Evolutionary conservation across 2,113 vertebrate genomes (phyloP), one percentile per base, ranked within the genome.

Genomic region (Orthonyx spaldingii): DNA sequence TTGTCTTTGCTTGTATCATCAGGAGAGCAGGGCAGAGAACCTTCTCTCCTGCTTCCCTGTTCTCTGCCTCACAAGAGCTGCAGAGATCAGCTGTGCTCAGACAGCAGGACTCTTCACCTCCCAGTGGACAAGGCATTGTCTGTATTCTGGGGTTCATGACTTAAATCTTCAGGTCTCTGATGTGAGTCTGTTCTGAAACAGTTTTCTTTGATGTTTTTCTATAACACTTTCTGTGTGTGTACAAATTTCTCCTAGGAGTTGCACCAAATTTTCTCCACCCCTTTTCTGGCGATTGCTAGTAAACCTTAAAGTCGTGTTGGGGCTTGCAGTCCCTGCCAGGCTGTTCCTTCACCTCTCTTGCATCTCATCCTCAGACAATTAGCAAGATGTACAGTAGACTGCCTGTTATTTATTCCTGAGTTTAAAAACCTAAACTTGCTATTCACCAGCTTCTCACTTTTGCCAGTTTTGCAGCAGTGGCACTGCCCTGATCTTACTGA

Each of bases 341-440:
- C 91, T 96, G 77, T 91, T 95, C 90, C 93, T 97, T 96, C 57
- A 84, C 81, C 83, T 95, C 82, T 95, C 55, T 74, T 92, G 69
- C 30, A 7, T 90, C 87, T 97, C 89, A 57, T 72, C 50, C 70
- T 85, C 77, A 79, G 92, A 84, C 84, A 93, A 83, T 97, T 96
- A 97, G 69, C 82, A 89, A 89, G 90, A 60, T 23, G 11, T 57
- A 53, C 37, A 42, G 46, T 68, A 39, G 55, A 33, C 11, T 90
- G 35, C 50, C 55, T 53, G 5, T 21, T 82, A 27, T 3, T 91
- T 79, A 53, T 47, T 83, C 17, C 33, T 0, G 0, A 41, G 59
- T 76, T 91, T 72, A 66, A 55, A 80, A 77, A 16, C 35, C 59
- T 50, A 16, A 57, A 20, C 10, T 49, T 32, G 14, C 49, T 79